Percentiles rank a stretch among this genome's conserved stretches.
These are phyloP conservation scores for Endotricha flammealis DNA, from an alignment of 2,888 invertebrate genomes.

Conservation along the genomic window DNA sequence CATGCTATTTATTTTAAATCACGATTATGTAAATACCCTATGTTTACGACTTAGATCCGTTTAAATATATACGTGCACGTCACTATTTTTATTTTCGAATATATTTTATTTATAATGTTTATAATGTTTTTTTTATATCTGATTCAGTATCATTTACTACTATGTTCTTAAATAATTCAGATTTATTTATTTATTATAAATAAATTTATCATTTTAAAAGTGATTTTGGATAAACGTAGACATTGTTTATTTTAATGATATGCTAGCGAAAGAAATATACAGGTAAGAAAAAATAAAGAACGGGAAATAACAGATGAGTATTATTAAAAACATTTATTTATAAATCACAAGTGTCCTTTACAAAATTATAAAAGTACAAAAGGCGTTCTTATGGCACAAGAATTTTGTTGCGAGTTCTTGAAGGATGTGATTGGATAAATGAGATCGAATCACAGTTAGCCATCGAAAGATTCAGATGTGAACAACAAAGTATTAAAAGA, in stretches of 20 bases:
- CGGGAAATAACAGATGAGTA: not conserved
- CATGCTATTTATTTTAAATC: slow-evolving; percentile 1
- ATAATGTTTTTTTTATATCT: too few species aligned
- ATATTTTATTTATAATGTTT: too few species aligned
- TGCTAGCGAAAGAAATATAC: too few species aligned
- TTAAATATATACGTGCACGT: not conserved
- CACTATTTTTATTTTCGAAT: not conserved
- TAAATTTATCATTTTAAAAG: too few species aligned
- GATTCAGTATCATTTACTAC: too few species aligned
- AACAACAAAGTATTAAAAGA: slow-evolving; percentile 29
- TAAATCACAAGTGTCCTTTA: slow-evolving; percentile 23
- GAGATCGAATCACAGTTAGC: slow-evolving; percentile 40
- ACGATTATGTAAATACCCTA: slow-evolving; percentile 1
- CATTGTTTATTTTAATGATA: too few species aligned
- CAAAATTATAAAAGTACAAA: slow-evolving; percentile 54
- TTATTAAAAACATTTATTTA: slow-evolving; percentile 5
- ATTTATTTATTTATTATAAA: too few species aligned
- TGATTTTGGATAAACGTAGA: too few species aligned
- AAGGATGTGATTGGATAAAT: slow-evolving; percentile 26
- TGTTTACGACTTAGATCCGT: not conserved
- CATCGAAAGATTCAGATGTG: slow-evolving; percentile 10
- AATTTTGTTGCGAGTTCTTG: slow-evolving; percentile 44
- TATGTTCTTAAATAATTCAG: too few species aligned
- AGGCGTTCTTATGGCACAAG: slow-evolving; percentile 62
- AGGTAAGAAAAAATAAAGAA: too few species aligned